These are phyloP conservation scores for Mesocricetus auratus DNA, from an alignment of 2,113 vertebrate species.

Conservation along the genomic window DNA sequence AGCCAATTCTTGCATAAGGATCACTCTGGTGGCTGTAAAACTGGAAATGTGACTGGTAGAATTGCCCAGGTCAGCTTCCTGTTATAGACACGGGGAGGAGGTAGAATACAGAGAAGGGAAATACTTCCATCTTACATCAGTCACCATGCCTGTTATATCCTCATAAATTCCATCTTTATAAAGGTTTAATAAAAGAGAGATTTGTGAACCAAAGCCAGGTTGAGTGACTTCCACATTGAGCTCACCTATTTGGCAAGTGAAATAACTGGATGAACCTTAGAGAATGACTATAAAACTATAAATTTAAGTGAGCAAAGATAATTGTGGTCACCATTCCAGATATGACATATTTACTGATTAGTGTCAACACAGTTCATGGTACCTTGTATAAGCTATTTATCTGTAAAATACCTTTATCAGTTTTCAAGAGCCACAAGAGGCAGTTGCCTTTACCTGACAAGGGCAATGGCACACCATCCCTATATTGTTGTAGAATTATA, in stretches of 20 bases:
- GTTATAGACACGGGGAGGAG: not conserved
- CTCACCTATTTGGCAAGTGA: not conserved
- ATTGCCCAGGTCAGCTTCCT: not conserved
- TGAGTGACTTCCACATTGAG: constrained; percentile 40
- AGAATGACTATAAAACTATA: constrained; percentile 38
- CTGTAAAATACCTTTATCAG: constrained; percentile 12
- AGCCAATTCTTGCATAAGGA: not conserved
- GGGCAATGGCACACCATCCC: not conserved
- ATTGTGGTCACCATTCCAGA: not conserved
- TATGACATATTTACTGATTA: not conserved
- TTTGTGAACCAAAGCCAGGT: constrained; percentile 52
- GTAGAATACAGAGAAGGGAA: constrained; percentile 20
- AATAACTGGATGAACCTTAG: not conserved
- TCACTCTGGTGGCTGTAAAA: not conserved
- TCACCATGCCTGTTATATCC: not conserved
- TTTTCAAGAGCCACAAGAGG: constrained; percentile 19
- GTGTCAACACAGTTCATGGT: not conserved
- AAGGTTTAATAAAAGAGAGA: constrained; percentile 14
- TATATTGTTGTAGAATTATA: not conserved
- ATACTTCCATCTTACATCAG: constrained; percentile 2
- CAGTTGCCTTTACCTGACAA: constrained; percentile 19
- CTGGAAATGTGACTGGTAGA: not conserved
- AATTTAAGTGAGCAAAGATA: constrained; percentile 28
- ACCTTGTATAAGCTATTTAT: constrained; percentile 24
- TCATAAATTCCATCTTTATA: constrained; percentile 50